Conservation (phyloP, 2,113 vertebrate genomes). For the Oceanodroma tethys region DNA sequence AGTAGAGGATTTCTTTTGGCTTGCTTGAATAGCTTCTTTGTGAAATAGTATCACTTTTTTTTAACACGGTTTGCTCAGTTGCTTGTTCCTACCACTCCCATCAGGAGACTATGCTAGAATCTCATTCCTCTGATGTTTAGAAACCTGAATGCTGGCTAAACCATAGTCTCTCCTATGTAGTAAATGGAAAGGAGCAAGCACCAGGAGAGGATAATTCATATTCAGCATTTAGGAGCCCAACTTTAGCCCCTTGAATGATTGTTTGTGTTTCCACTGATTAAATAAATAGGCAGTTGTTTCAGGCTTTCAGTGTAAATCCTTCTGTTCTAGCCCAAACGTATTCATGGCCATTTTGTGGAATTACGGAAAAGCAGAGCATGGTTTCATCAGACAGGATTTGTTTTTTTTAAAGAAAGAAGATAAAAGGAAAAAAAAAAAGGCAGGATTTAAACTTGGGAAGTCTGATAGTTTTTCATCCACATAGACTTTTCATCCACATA, state of each 20-base stretch:
- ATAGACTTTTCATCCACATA: no score
- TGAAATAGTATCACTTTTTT: neutral
- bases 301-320: neutral
- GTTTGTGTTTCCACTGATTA: neutral
- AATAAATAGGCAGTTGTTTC: neutral
- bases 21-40: neutral
- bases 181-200: neutral
- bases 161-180: neutral
- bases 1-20: neutral
- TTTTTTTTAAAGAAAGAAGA: neutral
- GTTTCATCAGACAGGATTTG: neutral
- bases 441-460: neutral
- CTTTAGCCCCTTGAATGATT: neutral
- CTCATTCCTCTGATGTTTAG: neutral
- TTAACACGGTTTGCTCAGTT: neutral
- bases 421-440: neutral
- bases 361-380: neutral
- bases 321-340: neutral
- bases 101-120: neutral
- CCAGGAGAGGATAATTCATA: neutral
- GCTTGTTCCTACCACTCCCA: neutral
- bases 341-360: neutral
- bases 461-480: neutral
- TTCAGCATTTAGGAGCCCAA: neutral
- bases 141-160: neutral